Base-by-base conservation (phyloP, 1,140 invertebrate species). In the Chrysomallon squamiferum region DNA sequence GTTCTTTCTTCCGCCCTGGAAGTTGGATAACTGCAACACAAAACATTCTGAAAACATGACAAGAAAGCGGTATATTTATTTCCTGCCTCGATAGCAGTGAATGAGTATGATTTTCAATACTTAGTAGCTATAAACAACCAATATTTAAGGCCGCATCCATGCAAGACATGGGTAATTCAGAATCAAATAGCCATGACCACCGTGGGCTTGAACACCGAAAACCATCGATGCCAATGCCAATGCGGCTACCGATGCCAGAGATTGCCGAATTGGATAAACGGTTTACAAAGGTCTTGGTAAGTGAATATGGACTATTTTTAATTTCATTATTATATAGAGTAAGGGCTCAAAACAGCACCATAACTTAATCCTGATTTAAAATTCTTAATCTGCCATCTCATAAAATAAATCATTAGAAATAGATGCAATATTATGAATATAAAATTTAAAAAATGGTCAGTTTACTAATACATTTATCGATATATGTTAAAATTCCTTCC, bases 271-370 rank as follows among this genome's bases (percentile, higher is more conserved):
- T 97, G 85, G 95, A 96, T 85, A 91, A 91, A 75, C 88, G 94
- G 73, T 97, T 96, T 86, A 94, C 94, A 70, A 96, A 95, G 93
- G 94, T 96, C 79, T 87, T 97, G 90, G 95, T 96, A 86, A 93
- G 93, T 38, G 30, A 54, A 50, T 45, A 25, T 38, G 35, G n/a
- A n/a, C n/a, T n/a, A n/a, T n/a, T n/a, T n/a, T n/a, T n/a, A 35
- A 59, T 59, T 11, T 32, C 57, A 35, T 30, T 59, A 35, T 13
- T 41, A 18, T 22, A 43, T 41, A n/a, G n/a, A n/a, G n/a, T n/a
- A n/a, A n/a, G n/a, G n/a, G n/a, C n/a, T n/a, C n/a, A n/a, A n/a
- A n/a, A n/a, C n/a, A n/a, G n/a, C n/a, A n/a, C n/a, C n/a, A n/a
- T n/a, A n/a, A n/a, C n/a, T n/a, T n/a, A n/a, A n/a, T n/a, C n/a